Evolutionary conservation across 2,797 vertebrate species (phyloP).

Genomic region (Streptopelia turtur): DNA sequence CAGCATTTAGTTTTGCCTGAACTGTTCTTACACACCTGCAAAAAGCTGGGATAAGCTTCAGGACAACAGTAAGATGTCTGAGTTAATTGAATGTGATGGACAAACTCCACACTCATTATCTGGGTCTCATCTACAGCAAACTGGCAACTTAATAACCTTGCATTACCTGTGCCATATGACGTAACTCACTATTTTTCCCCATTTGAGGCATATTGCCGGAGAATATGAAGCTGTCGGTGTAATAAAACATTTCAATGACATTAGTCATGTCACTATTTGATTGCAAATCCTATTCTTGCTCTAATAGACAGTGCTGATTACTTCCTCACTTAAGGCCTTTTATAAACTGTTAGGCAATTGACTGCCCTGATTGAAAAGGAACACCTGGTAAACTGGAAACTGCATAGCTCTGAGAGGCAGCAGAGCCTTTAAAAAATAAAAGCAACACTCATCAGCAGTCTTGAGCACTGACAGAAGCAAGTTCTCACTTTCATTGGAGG

Average conservation of each 20-base stretch:
- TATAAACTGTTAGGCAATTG: constrained; percentile 29
- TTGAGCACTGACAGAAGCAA: neutral
- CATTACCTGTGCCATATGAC: neutral
- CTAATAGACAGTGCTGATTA: constrained; percentile 37
- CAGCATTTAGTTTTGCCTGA: neutral
- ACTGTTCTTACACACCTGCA: neutral
- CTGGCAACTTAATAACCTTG: neutral
- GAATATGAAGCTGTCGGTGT: neutral
- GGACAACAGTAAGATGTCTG: neutral
- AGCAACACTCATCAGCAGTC: neutral
- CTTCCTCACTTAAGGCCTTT: constrained; percentile 62
- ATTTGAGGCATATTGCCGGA: neutral
- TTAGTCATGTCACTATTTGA: constrained; percentile 12
- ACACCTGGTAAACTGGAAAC: constrained; percentile 50
- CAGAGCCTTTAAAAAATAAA: neutral
- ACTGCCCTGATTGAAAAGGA: constrained; percentile 54
- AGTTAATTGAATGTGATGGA: neutral
- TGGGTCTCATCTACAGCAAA: neutral
- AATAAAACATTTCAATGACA: neutral
- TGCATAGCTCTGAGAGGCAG: neutral
- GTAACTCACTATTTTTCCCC: neutral
- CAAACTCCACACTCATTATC: neutral
- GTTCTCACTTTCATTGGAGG: neutral
- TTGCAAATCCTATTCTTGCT: constrained; percentile 40
- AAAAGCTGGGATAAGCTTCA: neutral